Evolutionary conservation across 2,797 vertebrate genomes (phyloP), one percentile per base, ranked within the genome.

Genomic region (Xenops minutus): DNA sequence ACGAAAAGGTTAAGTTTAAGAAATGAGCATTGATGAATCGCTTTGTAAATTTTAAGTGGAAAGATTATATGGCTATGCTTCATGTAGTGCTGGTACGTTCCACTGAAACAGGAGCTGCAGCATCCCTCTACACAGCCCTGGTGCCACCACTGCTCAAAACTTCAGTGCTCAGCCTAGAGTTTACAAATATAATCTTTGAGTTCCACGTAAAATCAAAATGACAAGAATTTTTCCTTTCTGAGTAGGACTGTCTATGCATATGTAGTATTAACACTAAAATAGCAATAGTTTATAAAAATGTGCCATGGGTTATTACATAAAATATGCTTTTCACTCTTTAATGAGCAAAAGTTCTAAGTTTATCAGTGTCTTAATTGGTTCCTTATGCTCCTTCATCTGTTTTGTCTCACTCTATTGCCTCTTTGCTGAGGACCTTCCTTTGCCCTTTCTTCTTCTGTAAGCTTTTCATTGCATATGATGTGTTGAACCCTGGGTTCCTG

Each of bases 301-400:
- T 87, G 67, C 5, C 74, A 55, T 37, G 27, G 22, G 34, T 94
- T 89, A 82, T 55, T 76, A 37, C 9, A 18, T 75, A 69, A 76
- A 92, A 79, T 87, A 88, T n/a, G 32, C 21, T 74, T 91, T 82
- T 22, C 12, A 16, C 16, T 61, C 41, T 72, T 75, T 17, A 37
- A 44, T 69, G 72, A 77, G 71, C 18, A 48, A 75, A 72, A 55
- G 23, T 88, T 92, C 10, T 77, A 7, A 71, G 80, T 92, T 91
- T 74, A 72, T 85, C 54, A 8, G 54, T 10, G 21, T 80, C 64
- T 89, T 91, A 72, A 61, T 32, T 67, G 43, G 6, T 64, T 89
- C 62, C 68, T 92, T 95, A 87, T 95, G 59, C 68, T 87, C n/a
- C 64, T 93, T 93, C 56, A 21, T 93, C 88, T 95, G 64, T 54